Evolutionary conservation across 2,113 vertebrate species (phyloP).

Genomic region (Microcebus tavaratra): DNA sequence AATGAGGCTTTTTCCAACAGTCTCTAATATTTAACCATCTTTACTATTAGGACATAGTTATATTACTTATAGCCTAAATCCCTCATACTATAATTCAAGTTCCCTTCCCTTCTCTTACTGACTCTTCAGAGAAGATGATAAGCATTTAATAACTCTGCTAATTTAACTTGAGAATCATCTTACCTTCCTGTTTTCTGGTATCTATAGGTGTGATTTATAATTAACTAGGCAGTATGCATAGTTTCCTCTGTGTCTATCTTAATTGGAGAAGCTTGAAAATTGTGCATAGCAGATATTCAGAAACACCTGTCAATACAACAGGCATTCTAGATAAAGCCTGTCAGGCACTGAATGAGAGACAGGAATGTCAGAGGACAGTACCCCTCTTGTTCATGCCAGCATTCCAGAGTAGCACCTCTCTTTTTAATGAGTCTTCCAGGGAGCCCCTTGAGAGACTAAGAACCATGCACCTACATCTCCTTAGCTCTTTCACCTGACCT

Average conservation of each 20-base stretch:
- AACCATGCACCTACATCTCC: too few species aligned
- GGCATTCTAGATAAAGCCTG: neutral
- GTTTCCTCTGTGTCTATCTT: neutral
- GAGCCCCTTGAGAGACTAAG: too few species aligned
- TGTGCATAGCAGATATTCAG: neutral
- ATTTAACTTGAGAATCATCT: conserved; percentile 16
- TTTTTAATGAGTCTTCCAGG: too few species aligned
- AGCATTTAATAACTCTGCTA: conserved; percentile 31
- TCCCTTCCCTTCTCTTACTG: neutral
- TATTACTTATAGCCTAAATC: neutral
- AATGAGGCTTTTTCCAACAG: neutral
- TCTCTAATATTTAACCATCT: conserved; percentile 22
- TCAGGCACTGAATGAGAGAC: too few species aligned
- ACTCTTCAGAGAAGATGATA: neutral
- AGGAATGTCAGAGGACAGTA: too few species aligned
- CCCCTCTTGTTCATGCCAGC: too few species aligned
- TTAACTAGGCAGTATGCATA: neutral
- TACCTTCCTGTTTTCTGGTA: conserved; percentile 27
- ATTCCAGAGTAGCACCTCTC: too few species aligned
- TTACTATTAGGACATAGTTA: neutral
- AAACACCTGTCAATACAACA: neutral
- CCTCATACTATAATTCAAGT: neutral
- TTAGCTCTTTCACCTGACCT: neutral
- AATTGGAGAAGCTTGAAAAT: neutral
- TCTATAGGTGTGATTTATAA: neutral